Evolutionary conservation across 1,140 invertebrate species (phyloP), one percentile per base, ranked within the genome.

Genomic region (Lepidotrigona ventralis): DNA sequence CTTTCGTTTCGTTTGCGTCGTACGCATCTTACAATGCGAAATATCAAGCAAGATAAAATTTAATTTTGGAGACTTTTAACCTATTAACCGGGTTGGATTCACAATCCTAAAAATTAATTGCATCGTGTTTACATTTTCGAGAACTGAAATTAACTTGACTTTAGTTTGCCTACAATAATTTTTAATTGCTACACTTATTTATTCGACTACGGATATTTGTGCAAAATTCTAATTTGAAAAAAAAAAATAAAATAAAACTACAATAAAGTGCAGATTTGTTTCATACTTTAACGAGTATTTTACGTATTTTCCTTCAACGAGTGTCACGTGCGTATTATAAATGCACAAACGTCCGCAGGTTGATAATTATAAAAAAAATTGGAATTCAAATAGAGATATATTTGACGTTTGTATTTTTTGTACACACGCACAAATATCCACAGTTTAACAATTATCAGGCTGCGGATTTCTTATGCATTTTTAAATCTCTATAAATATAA

Each of bases 221-320:
- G 58, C 23, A 4, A n/a, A 12, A 14, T n/a, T n/a, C 58, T 60
- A 11, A 0, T 23, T n/a, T 23, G 3, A 60, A 60, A 0, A n/a
- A n/a, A n/a, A 5, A 23, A 14, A n/a, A 60, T n/a, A 2, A n/a
- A n/a, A 46, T 5, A 1, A 23, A 0, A 1, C n/a, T 5, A 33
- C 33, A 33, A 3, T 60, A 11, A 60, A 60, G 23, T 23, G 5
- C 23, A 60, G 23, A 60, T 14, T 60, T 14, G 12, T 60, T 23
- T 60, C 53, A 5, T 17, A 60, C n/a, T n/a, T n/a, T 4, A 12
- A 60, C 11, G 58, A n/a, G 23, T n/a, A 60, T 60, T 60, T 60
- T 1, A 1, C 12, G 12, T 60, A 60, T 60, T 60, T 60, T 60
- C 58, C 8, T 46, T 46, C 39, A 46, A 9, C 56, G 4, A 4